Evolutionary conservation across 2,888 invertebrate genomes (phyloP), one percentile per base, ranked within the genome.

Genomic region (Operophtera brumata): DNA sequence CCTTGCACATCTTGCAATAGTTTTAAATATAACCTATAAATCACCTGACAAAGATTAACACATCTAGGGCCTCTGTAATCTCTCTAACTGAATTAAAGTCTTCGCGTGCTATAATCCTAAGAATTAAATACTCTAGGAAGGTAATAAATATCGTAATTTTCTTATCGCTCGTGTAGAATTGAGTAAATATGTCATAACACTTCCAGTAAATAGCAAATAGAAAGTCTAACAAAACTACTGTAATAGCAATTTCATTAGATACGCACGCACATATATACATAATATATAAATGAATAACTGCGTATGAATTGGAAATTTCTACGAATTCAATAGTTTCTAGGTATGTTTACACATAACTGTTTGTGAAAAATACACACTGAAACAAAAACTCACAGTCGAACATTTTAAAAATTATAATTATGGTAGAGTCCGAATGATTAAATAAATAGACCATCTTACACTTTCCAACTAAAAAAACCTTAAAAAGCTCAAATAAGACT

Each of bases 61-160:
- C 54, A 39, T 25, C 53, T 59, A 57, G 41, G 64, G 70, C 67
- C 65, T 69, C 68, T 49, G 47, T 65, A 70, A 65, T 64, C 51
- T 50, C 43, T 8, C 48, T 51, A 55, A 55, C 54, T 28, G 57
- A 48, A 57, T 57, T 53, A 50, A 45, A 39, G 55, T 37, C 47
- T 49, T 53, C 26, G 13, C 51, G 50, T 41, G 51, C 50, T 47
- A 53, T 65, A 61, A 59, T 52, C 59, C 56, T 50, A 49, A 47
- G 44, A 54, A 37, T 53, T 51, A 42, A 36, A 45, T 48, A 47
- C 40, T 41, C 20, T 55, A 48, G 28, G 34, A 47, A 55, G 34
- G 52, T 45, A 48, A 41, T 46, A 25, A 46, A 50, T 44, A 37
- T 13, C 7, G 37, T 36, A 46, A 13, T 40, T 46, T 51, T 36